phyloP scores from a whole-genome alignment of 2,113 vertebrate genomes.

The Sylvia atricapilla region DNA sequence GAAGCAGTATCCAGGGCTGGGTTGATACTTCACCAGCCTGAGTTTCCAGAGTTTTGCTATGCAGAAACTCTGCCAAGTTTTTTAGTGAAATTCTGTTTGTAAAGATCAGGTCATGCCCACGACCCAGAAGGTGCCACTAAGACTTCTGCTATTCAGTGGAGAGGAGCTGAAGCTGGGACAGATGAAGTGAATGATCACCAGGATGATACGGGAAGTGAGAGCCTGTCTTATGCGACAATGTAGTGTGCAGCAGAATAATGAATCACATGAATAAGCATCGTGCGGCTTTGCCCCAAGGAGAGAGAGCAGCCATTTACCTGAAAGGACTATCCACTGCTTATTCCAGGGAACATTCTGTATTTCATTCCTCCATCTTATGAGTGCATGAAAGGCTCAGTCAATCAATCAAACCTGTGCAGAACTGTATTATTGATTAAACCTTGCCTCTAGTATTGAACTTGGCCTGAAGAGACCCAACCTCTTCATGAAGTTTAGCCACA shows the following conservation, averaged over 20 bases:
- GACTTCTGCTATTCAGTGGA: background rate
- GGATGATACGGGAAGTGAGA: background rate
- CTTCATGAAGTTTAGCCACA: background rate
- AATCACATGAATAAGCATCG: background rate
- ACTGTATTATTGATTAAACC: background rate
- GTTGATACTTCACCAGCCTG: background rate
- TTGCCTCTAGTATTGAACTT: background rate
- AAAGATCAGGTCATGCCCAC: background rate
- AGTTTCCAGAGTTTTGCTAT: background rate
- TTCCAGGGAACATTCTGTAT: background rate
- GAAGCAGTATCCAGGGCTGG: background rate
- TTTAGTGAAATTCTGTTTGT: background rate
- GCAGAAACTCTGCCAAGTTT: background rate
- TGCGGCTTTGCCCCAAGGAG: background rate
- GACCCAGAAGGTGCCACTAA: background rate
- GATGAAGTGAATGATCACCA: background rate
- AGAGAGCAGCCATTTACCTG: background rate
- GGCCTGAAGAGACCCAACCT: background rate
- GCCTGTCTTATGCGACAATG: background rate
- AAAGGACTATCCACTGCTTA: background rate
- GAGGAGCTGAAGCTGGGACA: background rate
- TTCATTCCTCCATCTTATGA: background rate
- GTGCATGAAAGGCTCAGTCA: background rate
- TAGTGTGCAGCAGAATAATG: background rate
- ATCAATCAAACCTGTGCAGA: background rate